Percentiles rank a stretch among this genome's conserved stretches.
These are phyloP conservation scores for Sandelia bainsii DNA, from an alignment of 2,797 vertebrate species.

Conservation along the genomic window DNA sequence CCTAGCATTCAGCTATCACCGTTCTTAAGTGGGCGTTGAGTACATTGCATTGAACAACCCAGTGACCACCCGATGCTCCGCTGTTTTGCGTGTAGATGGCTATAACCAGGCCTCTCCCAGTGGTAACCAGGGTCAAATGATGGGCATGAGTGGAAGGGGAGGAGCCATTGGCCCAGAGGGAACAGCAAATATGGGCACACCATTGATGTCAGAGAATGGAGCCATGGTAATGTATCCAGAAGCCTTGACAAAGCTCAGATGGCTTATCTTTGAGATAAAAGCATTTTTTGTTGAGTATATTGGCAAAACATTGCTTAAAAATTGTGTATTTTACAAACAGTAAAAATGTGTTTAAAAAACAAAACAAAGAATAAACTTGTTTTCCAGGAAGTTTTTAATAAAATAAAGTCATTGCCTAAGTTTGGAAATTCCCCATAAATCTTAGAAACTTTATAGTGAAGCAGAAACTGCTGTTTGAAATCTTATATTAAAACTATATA, in stretches of 20 bases:
- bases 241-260: background rate
- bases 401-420: background rate
- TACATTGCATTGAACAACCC: background rate
- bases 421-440: background rate
- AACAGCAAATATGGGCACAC: conserved; percentile 91
- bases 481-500: background rate
- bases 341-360: background rate
- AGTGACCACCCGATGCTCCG: conserved; percentile 55
- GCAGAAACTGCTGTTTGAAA: background rate
- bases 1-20: background rate
- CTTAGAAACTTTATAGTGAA: background rate
- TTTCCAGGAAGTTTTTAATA: background rate
- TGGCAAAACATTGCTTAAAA: background rate
- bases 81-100: conserved; percentile 89
- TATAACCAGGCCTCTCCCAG: conserved; percentile 93
- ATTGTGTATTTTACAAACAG: background rate
- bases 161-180: conserved; percentile 92
- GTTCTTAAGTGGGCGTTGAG: background rate
- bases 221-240: conserved; percentile 94
- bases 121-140: conserved; percentile 96
- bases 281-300: background rate
- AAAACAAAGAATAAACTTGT: background rate
- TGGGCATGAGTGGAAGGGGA: conserved; percentile 94
- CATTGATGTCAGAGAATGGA: conserved; percentile 96
- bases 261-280: background rate